These are phyloP conservation scores for Drosophila carrolli DNA, from an alignment of 1,140 invertebrate genomes.

Conservation along the genomic window DNA sequence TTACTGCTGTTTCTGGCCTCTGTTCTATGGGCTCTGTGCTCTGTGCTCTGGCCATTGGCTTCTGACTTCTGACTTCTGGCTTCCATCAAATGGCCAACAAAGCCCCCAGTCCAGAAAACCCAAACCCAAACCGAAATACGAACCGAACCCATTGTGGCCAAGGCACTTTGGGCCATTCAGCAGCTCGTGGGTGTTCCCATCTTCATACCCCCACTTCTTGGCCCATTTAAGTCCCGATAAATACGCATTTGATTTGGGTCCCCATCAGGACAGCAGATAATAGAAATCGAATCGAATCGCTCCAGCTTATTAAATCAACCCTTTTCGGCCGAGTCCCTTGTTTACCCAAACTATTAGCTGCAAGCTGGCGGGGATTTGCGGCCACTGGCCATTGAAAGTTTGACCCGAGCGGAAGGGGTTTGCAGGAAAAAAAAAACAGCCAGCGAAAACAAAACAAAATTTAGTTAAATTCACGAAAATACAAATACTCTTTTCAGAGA, in stretches of 20 bases:
- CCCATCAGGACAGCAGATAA: conserved; percentile 54
- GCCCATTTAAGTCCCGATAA: conserved; percentile 72
- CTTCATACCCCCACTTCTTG: conserved; percentile 15
- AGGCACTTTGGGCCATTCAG: conserved; percentile 70
- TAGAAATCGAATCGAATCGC: conserved; percentile 67
- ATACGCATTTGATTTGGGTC: conserved; percentile 70
- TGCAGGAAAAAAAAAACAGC: not conserved
- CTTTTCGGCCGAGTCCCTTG: conserved; percentile 52
- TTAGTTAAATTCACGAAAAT: no score
- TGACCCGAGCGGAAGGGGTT: conserved; percentile 32
- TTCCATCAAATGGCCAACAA: conserved; percentile 11
- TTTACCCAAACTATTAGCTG: conserved; percentile 77
- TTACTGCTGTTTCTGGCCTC: conserved; percentile 26
- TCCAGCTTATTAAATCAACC: conserved; percentile 77
- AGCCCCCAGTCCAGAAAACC: conserved; percentile 10
- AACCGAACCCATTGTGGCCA: conserved; percentile 69
- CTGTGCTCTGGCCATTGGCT: not conserved
- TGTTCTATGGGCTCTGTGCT: not conserved
- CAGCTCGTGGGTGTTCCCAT: conserved; percentile 58
- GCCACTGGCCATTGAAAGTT: conserved; percentile 64
- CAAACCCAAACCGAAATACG: conserved; percentile 8
- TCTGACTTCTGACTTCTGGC: not conserved
- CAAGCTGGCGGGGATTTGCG: conserved; percentile 52
- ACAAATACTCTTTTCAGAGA: not conserved
- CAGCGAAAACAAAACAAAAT: conserved; percentile 21